phyloP scores from a whole-genome alignment of 2,113 vertebrate species.

The Petroica traversi region DNA sequence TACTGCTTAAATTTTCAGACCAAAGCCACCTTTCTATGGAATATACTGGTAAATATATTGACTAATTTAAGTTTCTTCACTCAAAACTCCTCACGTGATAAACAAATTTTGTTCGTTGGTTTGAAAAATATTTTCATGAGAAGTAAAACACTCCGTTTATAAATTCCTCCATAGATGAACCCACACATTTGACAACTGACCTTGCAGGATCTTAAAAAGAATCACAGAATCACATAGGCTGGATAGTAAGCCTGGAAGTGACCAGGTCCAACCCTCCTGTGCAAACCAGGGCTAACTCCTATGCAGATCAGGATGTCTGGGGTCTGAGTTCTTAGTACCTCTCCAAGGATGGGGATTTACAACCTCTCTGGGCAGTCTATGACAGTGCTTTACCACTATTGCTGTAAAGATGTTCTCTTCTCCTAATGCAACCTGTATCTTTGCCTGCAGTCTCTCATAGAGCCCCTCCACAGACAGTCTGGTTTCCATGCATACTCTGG shows the following conservation, averaged over 20 bases:
- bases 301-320: neutral
- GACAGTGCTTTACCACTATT: neutral
- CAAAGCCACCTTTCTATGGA: neutral
- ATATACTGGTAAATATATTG: neutral
- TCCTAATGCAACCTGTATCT: neutral
- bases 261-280: rapidly evolving
- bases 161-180: neutral
- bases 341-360: neutral
- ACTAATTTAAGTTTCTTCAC: neutral
- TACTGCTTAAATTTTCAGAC: neutral
- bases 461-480: neutral
- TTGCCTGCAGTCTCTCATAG: neutral
- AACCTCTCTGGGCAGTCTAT: neutral
- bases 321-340: neutral
- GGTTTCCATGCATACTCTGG: neutral
- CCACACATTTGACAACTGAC: neutral
- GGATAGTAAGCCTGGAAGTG: neutral
- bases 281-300: neutral
- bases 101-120: neutral
- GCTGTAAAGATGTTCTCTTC: neutral
- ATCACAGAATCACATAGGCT: neutral
- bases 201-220: neutral
- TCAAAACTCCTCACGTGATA: neutral
- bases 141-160: neutral
- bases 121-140: neutral